Evolutionary conservation across 2,113 vertebrate genomes (phyloP), one percentile per base, ranked within the genome.

Genomic region (Phasianus colchicus): DNA sequence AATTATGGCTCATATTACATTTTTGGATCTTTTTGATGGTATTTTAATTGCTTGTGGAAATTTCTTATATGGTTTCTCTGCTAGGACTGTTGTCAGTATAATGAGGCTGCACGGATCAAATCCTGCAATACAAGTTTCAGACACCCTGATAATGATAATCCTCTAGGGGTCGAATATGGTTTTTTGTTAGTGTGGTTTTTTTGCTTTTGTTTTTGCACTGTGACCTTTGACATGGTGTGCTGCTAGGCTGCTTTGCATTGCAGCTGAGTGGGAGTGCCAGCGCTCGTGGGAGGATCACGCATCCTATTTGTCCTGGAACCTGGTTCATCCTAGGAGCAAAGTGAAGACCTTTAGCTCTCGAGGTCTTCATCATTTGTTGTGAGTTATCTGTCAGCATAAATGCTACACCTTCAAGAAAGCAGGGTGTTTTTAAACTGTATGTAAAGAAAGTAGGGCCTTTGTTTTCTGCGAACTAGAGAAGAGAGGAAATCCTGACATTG

Each of bases 311-410:
- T 94, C 96, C 97, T 94, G 78, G 97, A 97, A 94, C 92, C 93
- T 92, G 97, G 91, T 79, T 95, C 97, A 93, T 84, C 93, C 94
- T 95, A 95, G 96, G 97, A 97, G 93, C 93, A 86, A 83, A 95
- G 94, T 71, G 17, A 83, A 95, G 95, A 97, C 95, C 94, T 96
- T 96, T 80, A 84, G 77, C 54, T 65, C 63, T 38, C 27, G 55
- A 36, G 90, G 60, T 96, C 97, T 91, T 96, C 92, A 94, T 93
- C 73, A 87, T 97, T 97, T 97, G 88, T 88, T 96, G 92, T 92
- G 96, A 96, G 94, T 96, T 97, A 83, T 93, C 86, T 93, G 16
- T 95, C 90, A 15, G 92, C 85, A 63, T 85, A 95, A 97, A 95
- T 90, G 90, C 89, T 83, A 3, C 73, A 75, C 84, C 86, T 96